phyloP scores from a whole-genome alignment of 2,888 invertebrate species.

The Hydriomena furcata region DNA sequence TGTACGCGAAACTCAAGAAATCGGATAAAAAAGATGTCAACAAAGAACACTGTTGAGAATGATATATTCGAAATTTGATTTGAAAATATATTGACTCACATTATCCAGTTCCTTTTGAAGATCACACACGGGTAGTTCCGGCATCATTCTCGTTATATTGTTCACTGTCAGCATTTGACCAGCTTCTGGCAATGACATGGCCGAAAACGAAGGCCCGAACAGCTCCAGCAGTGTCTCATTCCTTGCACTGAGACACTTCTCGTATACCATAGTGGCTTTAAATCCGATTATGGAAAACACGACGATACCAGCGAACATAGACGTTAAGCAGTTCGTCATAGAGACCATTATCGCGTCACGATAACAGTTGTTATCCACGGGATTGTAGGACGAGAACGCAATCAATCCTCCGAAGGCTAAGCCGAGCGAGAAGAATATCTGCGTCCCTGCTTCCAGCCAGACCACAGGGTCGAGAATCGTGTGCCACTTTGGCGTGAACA shows the following conservation, averaged over 20 bases:
- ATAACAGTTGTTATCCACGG: constrained; percentile 97
- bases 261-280: constrained; percentile 93
- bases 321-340: constrained; percentile 96
- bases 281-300: constrained; percentile 98
- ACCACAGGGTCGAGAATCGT: constrained; percentile 96
- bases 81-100: constrained; percentile 81
- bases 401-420: constrained; percentile 98
- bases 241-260: constrained; percentile 86
- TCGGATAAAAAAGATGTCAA: too few species aligned
- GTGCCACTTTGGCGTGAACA: constrained; percentile 97
- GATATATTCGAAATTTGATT: too few species aligned
- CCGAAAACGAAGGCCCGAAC: constrained; percentile 78
- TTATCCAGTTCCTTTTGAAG: constrained; percentile 94
- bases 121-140: constrained; percentile 89
- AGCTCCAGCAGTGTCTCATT: constrained; percentile 84
- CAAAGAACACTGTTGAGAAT: too few species aligned
- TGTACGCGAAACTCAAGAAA: too few species aligned
- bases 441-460: constrained; percentile 98
- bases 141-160: constrained; percentile 85
- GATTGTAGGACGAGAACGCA: constrained; percentile 98
- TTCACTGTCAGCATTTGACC: constrained; percentile 81
- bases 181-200: constrained; percentile 79
- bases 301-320: constrained; percentile 98
- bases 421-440: constrained; percentile 98
- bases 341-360: constrained; percentile 97